These are phyloP conservation scores for Cotesia typhae DNA, from an alignment of 1,140 invertebrate species.

Conservation along the genomic window DNA sequence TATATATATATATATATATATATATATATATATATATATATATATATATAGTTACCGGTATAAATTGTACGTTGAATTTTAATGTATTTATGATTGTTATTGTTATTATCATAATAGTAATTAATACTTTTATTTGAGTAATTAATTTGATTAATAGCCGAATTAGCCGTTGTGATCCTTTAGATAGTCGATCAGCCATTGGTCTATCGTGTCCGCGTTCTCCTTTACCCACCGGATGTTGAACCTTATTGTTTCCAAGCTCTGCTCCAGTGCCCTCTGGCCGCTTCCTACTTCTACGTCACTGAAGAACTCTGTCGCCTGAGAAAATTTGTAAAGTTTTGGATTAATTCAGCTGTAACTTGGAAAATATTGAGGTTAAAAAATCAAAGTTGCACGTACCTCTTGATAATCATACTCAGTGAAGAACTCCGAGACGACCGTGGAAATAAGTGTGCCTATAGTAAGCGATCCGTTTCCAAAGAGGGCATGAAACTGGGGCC, in stretches of 20 bases:
- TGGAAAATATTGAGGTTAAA: too few relatives aligned
- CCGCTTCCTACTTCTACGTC: constrained; percentile 75
- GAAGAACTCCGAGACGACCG: constrained; percentile 75
- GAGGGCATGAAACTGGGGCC: constrained; percentile 72
- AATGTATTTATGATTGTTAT: too few relatives aligned
- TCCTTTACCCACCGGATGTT: constrained; percentile 80
- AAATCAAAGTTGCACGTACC: constrained; percentile 56
- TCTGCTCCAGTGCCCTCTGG: constrained; percentile 74
- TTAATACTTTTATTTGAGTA: not conserved
- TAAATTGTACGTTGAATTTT: too few relatives aligned
- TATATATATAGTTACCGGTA: too few relatives aligned
- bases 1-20: too few relatives aligned
- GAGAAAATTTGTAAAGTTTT: constrained; percentile 32
- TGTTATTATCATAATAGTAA: not conserved
- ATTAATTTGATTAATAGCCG: not conserved
- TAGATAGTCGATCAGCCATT: constrained; percentile 69
- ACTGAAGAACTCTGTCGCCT: constrained; percentile 77
- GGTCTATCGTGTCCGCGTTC: constrained; percentile 70
- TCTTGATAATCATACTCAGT: constrained; percentile 78
- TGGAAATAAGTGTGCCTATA: constrained; percentile 75
- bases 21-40: too few relatives aligned
- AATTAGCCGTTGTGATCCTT: constrained; percentile 34
- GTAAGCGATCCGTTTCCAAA: constrained; percentile 76
- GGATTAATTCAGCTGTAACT: not conserved
- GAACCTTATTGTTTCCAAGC: constrained; percentile 78